Evolutionary conservation across 2,888 invertebrate genomes (phyloP).

Genomic region (Sminthurides aquaticus): DNA sequence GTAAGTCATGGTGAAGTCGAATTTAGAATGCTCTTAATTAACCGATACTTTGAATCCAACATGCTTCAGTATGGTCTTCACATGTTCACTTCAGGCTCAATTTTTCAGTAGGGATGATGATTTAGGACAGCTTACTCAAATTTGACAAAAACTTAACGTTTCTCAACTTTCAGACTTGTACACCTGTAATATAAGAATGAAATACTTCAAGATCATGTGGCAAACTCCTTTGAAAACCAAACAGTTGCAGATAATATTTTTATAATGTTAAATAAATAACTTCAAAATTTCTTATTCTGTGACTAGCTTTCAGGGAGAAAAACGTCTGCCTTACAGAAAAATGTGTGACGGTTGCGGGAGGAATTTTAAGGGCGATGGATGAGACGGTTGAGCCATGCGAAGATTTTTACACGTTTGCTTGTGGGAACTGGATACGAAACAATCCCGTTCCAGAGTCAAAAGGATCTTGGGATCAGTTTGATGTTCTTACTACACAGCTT

Average conservation of each 20-base stretch:
- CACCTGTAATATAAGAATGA: no score
- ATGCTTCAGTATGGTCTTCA: no score
- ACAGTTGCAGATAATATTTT: no score
- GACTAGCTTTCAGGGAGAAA: background rate
- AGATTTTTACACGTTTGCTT: constrained; percentile 51
- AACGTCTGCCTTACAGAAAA: constrained; percentile 26
- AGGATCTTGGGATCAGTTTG: constrained; percentile 55
- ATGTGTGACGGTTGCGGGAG: constrained; percentile 42
- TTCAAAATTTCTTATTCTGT: background rate
- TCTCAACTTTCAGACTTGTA: no score
- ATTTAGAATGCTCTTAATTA: no score
- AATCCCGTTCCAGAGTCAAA: constrained; percentile 47
- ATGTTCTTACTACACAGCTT: constrained; percentile 55
- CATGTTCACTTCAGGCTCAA: no score
- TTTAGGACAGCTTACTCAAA: no score
- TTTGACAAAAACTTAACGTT: background rate
- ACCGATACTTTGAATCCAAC: background rate
- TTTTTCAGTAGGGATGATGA: no score
- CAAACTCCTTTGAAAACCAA: no score
- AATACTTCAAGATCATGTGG: no score
- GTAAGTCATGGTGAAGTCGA: constrained; percentile 2
- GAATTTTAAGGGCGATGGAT: constrained; percentile 46
- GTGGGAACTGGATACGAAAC: constrained; percentile 49
- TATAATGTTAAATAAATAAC: background rate
- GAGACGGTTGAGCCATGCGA: constrained; percentile 48